Evolutionary conservation across 2,888 invertebrate genomes (phyloP).

Genomic region (Sminthurides aquaticus): DNA sequence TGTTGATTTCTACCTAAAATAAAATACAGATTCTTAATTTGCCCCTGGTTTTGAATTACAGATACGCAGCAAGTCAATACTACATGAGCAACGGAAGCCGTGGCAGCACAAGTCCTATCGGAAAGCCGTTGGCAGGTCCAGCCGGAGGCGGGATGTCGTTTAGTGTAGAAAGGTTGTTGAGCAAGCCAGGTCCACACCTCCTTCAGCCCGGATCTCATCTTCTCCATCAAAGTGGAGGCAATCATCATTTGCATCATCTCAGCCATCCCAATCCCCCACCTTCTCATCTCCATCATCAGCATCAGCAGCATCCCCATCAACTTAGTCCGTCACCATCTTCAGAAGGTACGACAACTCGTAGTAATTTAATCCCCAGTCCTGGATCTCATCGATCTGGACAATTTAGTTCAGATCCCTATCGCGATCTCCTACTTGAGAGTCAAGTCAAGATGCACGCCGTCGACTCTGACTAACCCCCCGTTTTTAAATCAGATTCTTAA

Average conservation of each 20-base stretch:
- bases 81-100: slow-evolving; percentile 37
- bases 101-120: slow-evolving; percentile 27
- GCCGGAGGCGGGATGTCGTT: slow-evolving; percentile 38
- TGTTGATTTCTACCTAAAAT: too few relatives aligned
- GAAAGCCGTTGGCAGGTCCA: slow-evolving; percentile 34
- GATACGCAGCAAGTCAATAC: slow-evolving; percentile 42
- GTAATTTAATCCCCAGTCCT: slow-evolving; percentile 29
- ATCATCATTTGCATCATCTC: slow-evolving; percentile 32
- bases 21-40: too few relatives aligned
- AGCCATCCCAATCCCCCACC: slow-evolving; percentile 25
- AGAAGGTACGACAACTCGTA: slow-evolving; percentile 23
- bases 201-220: slow-evolving; percentile 17
- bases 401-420: slow-evolving; percentile 31
- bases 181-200: slow-evolving; percentile 34
- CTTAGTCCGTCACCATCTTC: slow-evolving; percentile 11
- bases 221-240: slow-evolving; percentile 18
- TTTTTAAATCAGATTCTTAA: too few relatives aligned
- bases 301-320: slow-evolving; percentile 19
- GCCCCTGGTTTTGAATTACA: slow-evolving; percentile 21
- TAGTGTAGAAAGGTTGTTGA: slow-evolving; percentile 40
- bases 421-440: slow-evolving; percentile 29
- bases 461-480: slow-evolving; percentile 33
- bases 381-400: slow-evolving; percentile 27
- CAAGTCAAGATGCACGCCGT: slow-evolving; percentile 28
- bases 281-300: slow-evolving; percentile 26